These are phyloP conservation scores for Contarinia nasturtii DNA, from an alignment of 1,140 invertebrate genomes.

Conservation along the genomic window DNA sequence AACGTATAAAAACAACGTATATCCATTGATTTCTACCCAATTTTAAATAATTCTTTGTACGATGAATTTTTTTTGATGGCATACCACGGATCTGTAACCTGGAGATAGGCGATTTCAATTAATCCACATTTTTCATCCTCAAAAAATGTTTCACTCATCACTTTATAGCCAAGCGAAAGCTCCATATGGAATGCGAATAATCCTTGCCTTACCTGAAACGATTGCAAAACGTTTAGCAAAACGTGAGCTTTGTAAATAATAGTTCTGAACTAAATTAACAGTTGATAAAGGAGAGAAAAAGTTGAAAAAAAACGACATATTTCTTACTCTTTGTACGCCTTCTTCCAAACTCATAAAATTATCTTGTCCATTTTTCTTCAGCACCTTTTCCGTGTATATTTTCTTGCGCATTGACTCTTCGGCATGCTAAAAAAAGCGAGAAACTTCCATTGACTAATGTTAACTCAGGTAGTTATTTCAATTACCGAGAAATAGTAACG, in stretches of 20 bases:
- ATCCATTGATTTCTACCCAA: slow-evolving; percentile 25
- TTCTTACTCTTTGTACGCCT: slow-evolving; percentile 30
- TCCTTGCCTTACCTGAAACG: too few relatives aligned
- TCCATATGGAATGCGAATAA: slow-evolving; percentile 45
- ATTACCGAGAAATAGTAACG: slow-evolving; percentile 39
- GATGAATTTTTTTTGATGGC: slow-evolving; percentile 35
- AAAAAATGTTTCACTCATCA: slow-evolving; percentile 38
- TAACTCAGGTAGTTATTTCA: too few relatives aligned
- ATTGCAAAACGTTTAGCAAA: too few relatives aligned
- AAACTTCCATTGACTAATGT: too few relatives aligned
- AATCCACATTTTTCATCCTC: slow-evolving; percentile 47
- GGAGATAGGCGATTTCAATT: slow-evolving; percentile 36
- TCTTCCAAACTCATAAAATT: slow-evolving; percentile 34
- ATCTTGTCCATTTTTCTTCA: slow-evolving; percentile 27
- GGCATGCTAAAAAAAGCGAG: slow-evolving; percentile 31
- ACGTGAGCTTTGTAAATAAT: too few relatives aligned
- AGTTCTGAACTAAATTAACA: background rate
- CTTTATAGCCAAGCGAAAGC: slow-evolving; percentile 34
- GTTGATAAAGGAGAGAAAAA: background rate
- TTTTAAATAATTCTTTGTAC: slow-evolving; percentile 37
- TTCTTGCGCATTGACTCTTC: slow-evolving; percentile 34
- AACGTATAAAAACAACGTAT: background rate
- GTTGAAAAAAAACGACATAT: slow-evolving; percentile 13
- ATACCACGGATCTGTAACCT: slow-evolving; percentile 35
- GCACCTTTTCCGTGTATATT: slow-evolving; percentile 37